phyloP scores from a whole-genome alignment of 2,113 vertebrate species.

The Coptodon bakossiorum region DNA sequence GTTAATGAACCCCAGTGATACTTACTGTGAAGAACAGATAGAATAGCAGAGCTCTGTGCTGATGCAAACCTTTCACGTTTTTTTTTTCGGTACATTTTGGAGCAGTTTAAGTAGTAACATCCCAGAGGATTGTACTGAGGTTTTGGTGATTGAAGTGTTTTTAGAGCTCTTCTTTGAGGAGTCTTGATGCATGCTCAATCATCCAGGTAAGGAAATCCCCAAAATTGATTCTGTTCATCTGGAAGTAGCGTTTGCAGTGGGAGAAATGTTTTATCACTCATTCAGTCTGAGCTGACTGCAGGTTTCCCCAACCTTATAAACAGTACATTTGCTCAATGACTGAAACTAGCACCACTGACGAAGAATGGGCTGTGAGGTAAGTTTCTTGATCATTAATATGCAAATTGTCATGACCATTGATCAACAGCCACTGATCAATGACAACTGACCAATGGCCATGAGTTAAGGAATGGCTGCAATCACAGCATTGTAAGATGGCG shows the following conservation, averaged over 20 bases:
- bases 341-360: not conserved
- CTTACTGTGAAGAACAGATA: not conserved
- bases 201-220: not conserved
- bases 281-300: not conserved
- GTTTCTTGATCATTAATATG: not conserved
- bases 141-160: not conserved
- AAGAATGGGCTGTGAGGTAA: not conserved
- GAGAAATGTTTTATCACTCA: not conserved
- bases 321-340: not conserved
- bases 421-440: not conserved
- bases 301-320: not conserved
- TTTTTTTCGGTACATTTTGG: not conserved
- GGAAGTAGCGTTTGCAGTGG: not conserved
- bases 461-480: not conserved
- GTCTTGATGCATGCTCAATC: not conserved
- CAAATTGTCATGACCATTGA: not conserved
- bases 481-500: not conserved
- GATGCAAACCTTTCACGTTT: fast-evolving
- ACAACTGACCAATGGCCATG: not conserved
- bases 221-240: not conserved
- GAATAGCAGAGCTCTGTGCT: not conserved
- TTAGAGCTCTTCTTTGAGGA: not conserved
- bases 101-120: not conserved
- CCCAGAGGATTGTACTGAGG: not conserved
- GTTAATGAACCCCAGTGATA: not conserved